Evolutionary conservation across 2,113 vertebrate species (phyloP).

Genomic region (Patagioenas fasciata): DNA sequence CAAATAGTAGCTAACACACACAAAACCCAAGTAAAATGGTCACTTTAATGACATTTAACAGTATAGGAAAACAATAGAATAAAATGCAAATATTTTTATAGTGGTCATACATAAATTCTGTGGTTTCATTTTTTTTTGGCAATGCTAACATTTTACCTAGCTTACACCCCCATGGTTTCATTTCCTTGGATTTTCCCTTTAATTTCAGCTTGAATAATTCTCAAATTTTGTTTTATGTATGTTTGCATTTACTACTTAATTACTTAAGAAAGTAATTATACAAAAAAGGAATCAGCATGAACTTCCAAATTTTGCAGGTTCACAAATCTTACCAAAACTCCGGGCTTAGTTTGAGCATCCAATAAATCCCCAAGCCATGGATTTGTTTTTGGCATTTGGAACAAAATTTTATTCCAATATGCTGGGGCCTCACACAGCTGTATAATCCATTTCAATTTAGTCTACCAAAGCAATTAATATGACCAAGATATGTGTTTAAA

Average conservation of each 20-base stretch:
- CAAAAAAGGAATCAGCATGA: neutral
- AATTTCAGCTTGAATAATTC: neutral
- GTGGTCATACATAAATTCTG: neutral
- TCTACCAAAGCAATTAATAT: slow-evolving; percentile 16
- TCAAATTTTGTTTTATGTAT: neutral
- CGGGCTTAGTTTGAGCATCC: neutral
- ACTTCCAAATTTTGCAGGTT: neutral
- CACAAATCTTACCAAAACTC: neutral
- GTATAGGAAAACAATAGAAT: neutral
- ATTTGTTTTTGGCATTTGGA: neutral
- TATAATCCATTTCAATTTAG: neutral
- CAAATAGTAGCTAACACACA: neutral
- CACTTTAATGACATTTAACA: neutral
- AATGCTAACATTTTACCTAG: neutral
- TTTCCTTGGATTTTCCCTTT: neutral
- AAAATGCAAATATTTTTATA: neutral
- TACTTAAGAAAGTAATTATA: neutral
- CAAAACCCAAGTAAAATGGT: neutral
- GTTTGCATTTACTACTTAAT: neutral
- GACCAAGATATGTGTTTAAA: neutral
- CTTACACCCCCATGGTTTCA: neutral
- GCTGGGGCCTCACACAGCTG: neutral
- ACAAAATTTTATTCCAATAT: neutral
- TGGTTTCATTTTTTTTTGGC: neutral
- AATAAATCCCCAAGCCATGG: neutral